Percentiles rank a stretch among this genome's conserved stretches.
Evolutionary conservation across 2,888 invertebrate species (phyloP).

Genomic region (Sinopyrophorus schimmeli): DNA sequence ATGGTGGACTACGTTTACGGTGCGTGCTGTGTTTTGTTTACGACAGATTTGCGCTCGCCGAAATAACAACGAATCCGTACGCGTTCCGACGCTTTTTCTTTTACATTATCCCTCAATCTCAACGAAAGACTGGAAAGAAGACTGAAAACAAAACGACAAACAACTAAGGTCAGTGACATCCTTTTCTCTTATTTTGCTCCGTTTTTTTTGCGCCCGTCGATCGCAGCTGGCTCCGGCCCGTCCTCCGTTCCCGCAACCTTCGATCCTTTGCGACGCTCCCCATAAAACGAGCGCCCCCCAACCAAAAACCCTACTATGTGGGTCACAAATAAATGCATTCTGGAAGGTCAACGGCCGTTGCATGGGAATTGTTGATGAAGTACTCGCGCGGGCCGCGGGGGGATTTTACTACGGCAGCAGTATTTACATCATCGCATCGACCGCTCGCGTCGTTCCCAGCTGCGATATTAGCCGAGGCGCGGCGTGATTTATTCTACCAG

Average conservation of each 20-base stretch:
- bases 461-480: no score
- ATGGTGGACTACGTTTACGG: slow-evolving; percentile 23
- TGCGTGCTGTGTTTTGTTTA: slow-evolving; percentile 27
- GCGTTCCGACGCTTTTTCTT: slow-evolving; percentile 23
- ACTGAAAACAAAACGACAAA: slow-evolving; percentile 22
- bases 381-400: slow-evolving; percentile 12
- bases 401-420: slow-evolving; percentile 11
- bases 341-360: slow-evolving; percentile 30
- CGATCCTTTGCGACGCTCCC: no score
- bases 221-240: no score
- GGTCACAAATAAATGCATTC: slow-evolving; percentile 31
- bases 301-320: slow-evolving; percentile 18
- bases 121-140: slow-evolving; percentile 30
- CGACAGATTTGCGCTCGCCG: slow-evolving; percentile 20
- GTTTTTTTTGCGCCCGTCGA: background rate
- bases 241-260: no score
- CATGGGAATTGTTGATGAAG: slow-evolving; percentile 21
- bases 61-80: slow-evolving; percentile 29
- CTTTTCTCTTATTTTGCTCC: background rate
- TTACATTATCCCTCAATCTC: slow-evolving; percentile 7
- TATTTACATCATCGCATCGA: slow-evolving; percentile 19
- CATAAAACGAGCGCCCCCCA: slow-evolving; percentile 9
- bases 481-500: no score
- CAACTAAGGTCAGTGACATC: slow-evolving; percentile 14
- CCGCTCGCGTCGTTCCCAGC: no score